phyloP scores from a whole-genome alignment of 2,797 vertebrate species.

The Sebastes flavidus region DNA sequence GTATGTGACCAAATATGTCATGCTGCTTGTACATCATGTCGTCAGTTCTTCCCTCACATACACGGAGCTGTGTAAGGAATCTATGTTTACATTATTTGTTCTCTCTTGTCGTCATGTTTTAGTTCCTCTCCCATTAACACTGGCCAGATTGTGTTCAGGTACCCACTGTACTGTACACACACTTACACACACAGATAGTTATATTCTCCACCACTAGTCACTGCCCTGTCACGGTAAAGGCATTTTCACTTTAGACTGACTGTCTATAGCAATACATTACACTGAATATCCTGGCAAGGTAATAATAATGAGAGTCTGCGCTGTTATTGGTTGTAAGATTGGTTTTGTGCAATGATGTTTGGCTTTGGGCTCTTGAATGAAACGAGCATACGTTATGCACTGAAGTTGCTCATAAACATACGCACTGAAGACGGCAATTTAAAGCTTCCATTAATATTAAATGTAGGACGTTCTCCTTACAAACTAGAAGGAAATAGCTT shows the following conservation, averaged over 20 bases:
- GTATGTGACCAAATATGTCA: conserved; percentile 61
- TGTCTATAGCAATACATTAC: conserved; percentile 62
- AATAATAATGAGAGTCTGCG: conserved; percentile 15
- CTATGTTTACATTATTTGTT: conserved; percentile 66
- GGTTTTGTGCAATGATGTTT: conserved; percentile 46
- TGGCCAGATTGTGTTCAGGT: conserved; percentile 50
- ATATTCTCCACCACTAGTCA: conserved; percentile 27
- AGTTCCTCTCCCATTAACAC: conserved; percentile 46
- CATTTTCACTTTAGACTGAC: conserved; percentile 35
- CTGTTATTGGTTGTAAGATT: conserved; percentile 44
- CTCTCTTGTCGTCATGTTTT: conserved; percentile 43
- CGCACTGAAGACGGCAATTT: conserved; percentile 61
- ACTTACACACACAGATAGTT: conserved; percentile 7
- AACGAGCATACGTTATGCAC: conserved; percentile 59
- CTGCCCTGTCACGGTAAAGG: conserved; percentile 36
- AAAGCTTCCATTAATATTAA: conserved; percentile 53
- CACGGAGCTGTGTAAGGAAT: conserved; percentile 46
- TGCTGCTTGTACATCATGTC: conserved; percentile 43
- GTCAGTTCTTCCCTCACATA: background rate
- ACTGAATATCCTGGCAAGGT: conserved; percentile 38
- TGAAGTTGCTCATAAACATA: conserved; percentile 50
- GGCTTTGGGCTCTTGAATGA: conserved; percentile 39
- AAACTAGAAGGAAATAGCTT: conserved; percentile 32
- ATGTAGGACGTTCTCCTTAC: conserved; percentile 22
- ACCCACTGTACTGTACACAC: conserved; percentile 20